Conservation (phyloP, 2,113 vertebrate species). For the Sorex araneus region DNA sequence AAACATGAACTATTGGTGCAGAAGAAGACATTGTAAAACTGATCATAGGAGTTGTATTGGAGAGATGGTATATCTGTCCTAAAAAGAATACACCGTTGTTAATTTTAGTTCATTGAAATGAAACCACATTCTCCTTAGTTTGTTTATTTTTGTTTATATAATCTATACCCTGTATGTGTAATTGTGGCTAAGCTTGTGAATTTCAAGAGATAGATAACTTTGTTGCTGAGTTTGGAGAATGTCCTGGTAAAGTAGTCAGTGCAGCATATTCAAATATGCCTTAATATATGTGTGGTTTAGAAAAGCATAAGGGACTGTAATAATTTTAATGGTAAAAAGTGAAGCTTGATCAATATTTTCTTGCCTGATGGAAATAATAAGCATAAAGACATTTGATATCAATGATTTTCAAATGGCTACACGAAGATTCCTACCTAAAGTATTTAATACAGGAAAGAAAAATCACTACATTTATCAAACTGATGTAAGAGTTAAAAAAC, state of each 20-base stretch:
- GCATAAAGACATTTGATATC: too few species aligned
- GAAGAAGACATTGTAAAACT: slow-evolving; percentile 30
- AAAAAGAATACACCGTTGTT: background rate
- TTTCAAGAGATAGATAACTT: background rate
- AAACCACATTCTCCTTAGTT: background rate
- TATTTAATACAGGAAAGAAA: background rate
- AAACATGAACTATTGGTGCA: background rate
- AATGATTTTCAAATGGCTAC: background rate
- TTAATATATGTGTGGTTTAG: background rate
- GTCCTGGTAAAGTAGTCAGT: background rate
- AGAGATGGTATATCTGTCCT: background rate
- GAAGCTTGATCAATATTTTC: slow-evolving; percentile 9
- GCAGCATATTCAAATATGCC: background rate
- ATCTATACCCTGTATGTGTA: background rate
- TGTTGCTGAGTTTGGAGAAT: background rate
- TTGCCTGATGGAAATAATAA: slow-evolving; percentile 30
- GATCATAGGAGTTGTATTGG: background rate
- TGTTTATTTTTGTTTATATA: background rate
- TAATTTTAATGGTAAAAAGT: background rate
- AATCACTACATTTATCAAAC: background rate
- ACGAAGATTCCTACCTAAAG: background rate
- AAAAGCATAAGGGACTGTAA: background rate
- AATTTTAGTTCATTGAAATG: background rate
- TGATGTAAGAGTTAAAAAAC: slow-evolving; percentile 12
- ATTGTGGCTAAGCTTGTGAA: slow-evolving; percentile 24